These are phyloP conservation scores for Macropis europaea DNA, from an alignment of 2,888 invertebrate genomes.

Conservation along the genomic window DNA sequence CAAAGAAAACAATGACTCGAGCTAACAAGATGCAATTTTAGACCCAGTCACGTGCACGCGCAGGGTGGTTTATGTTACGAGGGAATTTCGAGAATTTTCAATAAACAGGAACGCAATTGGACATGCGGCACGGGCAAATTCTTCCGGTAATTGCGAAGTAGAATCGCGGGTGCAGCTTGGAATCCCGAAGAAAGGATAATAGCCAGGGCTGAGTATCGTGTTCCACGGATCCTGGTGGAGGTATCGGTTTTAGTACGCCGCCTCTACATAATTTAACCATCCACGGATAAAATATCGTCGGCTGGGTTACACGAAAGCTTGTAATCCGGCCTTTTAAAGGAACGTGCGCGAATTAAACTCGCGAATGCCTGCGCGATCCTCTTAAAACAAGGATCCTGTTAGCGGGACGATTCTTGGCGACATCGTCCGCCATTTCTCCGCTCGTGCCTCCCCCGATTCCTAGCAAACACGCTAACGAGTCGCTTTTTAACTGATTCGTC, in stretches of 20 bases:
- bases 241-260: conserved; percentile 53
- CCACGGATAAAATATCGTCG: conserved; percentile 34
- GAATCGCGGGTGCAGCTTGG: conserved; percentile 30
- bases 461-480: not conserved
- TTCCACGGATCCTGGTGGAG: conserved; percentile 10
- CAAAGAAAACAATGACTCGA: too few relatives aligned
- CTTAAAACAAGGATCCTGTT: not conserved
- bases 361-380: not conserved
- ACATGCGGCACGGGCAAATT: conserved; percentile 2
- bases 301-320: conserved; percentile 11
- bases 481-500: not conserved
- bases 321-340: conserved; percentile 28
- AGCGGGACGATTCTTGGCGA: not conserved
- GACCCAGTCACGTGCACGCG: too few relatives aligned
- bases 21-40: too few relatives aligned
- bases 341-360: conserved; percentile 18
- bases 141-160: conserved; percentile 39
- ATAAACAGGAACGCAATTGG: not conserved
- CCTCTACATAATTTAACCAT: conserved; percentile 46
- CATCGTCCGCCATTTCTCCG: too few relatives aligned
- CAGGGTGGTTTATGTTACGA: not conserved
- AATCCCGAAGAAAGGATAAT: conserved; percentile 54
- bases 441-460: not conserved
- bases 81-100: not conserved
- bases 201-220: conserved; percentile 30